Conservation (phyloP, 2,113 vertebrate species). For the Grantiella picta region DNA sequence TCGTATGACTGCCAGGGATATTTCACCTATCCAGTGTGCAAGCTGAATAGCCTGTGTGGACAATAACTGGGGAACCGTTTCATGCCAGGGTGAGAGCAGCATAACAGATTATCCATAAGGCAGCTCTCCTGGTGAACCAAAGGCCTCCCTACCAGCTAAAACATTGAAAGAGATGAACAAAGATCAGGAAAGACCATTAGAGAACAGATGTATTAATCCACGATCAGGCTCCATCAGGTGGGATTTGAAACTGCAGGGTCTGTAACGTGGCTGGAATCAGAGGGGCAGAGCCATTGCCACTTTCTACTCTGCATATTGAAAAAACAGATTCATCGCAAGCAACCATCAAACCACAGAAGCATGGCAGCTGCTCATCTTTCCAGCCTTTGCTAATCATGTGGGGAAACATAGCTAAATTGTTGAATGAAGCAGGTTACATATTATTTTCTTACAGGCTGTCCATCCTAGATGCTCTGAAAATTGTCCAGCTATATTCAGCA, state of each 20-base stretch:
- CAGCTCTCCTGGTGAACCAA: not conserved
- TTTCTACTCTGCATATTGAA: not conserved
- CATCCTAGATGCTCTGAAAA: not conserved
- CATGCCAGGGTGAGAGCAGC: not conserved
- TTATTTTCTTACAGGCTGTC: not conserved
- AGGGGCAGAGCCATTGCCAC: not conserved
- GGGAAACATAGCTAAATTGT: not conserved
- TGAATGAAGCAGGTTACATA: not conserved
- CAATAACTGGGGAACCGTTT: not conserved
- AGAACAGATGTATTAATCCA: not conserved
- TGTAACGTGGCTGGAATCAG: not conserved
- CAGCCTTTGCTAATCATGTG: not conserved
- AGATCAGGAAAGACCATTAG: not conserved
- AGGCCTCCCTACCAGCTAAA: not conserved
- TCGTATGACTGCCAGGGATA: not conserved
- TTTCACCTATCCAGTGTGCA: not conserved
- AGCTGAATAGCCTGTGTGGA: not conserved
- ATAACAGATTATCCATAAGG: not conserved
- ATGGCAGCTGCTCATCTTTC: not conserved
- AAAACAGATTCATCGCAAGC: not conserved
- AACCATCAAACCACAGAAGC: not conserved
- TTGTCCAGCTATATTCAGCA: not conserved
- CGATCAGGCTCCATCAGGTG: not conserved
- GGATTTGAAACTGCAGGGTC: not conserved
- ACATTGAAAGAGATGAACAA: not conserved